Conservation (phyloP, 2,113 vertebrate genomes). For the Chloebia gouldiae region DNA sequence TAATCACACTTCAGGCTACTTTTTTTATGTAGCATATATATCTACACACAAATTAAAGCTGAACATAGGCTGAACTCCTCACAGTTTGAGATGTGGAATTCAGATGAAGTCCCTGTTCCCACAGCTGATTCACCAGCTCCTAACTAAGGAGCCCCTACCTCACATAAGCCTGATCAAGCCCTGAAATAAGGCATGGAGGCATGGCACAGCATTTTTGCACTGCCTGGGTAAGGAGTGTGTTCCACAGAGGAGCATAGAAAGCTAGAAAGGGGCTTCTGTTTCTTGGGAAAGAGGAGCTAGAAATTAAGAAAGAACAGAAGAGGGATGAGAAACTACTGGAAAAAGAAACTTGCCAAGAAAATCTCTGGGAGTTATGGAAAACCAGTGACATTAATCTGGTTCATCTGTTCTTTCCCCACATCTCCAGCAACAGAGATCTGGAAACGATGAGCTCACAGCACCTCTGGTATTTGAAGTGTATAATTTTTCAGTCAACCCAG, state of each 20-base stretch:
- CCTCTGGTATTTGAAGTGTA: not conserved
- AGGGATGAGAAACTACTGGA: not conserved
- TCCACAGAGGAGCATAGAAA: not conserved
- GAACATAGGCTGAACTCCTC: not conserved
- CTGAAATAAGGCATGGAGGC: not conserved
- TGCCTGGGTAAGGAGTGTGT: not conserved
- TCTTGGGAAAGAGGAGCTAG: not conserved
- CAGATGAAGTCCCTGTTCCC: not conserved
- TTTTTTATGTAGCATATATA: not conserved
- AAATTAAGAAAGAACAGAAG: not conserved
- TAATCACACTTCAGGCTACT: not conserved
- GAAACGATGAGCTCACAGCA: not conserved
- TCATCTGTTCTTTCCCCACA: not conserved
- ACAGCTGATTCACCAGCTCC: not conserved
- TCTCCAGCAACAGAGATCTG: not conserved
- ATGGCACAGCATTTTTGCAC: not conserved
- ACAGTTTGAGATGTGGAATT: not conserved
- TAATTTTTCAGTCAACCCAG: slow-evolving; percentile 5
- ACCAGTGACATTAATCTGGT: not conserved
- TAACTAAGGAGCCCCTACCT: not conserved
- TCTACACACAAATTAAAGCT: not conserved
- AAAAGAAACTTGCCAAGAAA: slow-evolving; percentile 7
- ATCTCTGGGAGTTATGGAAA: not conserved
- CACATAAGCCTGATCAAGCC: rapidly evolving
- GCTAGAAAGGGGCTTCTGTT: not conserved